Conservation (phyloP, 2,797 vertebrate species). For the Bufotes viridis region DNA sequence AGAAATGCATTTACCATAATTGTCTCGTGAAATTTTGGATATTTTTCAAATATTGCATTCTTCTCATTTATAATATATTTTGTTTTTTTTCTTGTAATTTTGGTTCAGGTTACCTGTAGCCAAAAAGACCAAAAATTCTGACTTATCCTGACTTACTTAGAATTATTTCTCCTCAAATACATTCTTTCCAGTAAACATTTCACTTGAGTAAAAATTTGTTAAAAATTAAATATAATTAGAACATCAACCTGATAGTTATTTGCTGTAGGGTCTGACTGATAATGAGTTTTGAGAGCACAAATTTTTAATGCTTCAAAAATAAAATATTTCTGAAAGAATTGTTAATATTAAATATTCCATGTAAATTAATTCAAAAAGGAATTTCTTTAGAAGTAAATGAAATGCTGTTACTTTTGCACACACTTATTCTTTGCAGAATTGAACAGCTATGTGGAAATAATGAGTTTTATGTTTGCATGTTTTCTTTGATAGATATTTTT, state of each 20-base stretch:
- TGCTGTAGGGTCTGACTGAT: not conserved
- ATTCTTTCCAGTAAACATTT: not conserved
- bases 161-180: not conserved
- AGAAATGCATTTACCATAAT: too few species aligned
- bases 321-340: too few species aligned
- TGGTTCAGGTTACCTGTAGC: too few species aligned
- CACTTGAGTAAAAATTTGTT: not conserved
- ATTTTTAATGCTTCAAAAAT: not conserved
- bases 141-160: too few species aligned
- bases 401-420: not conserved
- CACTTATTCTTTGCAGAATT: not conserved
- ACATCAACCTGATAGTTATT: not conserved
- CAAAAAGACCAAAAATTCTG: too few species aligned
- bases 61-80: too few species aligned
- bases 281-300: not conserved
- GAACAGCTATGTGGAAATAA: not conserved
- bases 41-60: too few species aligned
- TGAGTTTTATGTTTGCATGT: not conserved
- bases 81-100: too few species aligned
- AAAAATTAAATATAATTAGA: not conserved
- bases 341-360: not conserved
- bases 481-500: constrained; percentile 88
- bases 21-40: too few species aligned
- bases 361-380: not conserved
- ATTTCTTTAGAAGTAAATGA: not conserved